Percentiles rank a stretch among this genome's conserved stretches.
Conservation (phyloP, 1,140 invertebrate genomes). For the Zaprionus davidi region DNA sequence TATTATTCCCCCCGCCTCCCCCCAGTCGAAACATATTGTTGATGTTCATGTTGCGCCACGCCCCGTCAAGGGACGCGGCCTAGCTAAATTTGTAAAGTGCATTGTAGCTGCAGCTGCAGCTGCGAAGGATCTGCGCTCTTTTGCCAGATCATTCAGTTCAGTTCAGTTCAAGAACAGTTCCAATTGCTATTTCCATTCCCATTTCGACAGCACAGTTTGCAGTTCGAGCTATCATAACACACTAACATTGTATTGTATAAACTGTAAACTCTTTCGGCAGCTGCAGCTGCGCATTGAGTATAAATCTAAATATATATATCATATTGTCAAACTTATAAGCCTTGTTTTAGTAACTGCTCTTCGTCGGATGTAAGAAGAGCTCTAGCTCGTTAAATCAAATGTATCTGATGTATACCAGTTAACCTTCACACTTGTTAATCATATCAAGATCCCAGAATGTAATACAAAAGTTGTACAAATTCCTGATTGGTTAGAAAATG, state of each 20-base stretch:
- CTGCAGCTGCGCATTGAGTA: conserved; percentile 38
- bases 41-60: conserved; percentile 3
- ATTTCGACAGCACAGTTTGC: conserved; percentile 11
- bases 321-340: conserved; percentile 34
- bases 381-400: too few relatives aligned
- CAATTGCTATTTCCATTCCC: conserved; percentile 30
- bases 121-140: conserved; percentile 1
- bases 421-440: too few relatives aligned
- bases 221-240: conserved; percentile 15
- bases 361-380: too few relatives aligned
- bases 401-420: too few relatives aligned
- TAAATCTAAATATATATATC: conserved; percentile 34
- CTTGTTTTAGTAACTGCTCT: conserved; percentile 3
- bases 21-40: conserved; percentile 1
- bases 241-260: conserved; percentile 14
- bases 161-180: neutral
- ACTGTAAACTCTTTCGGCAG: conserved; percentile 30
- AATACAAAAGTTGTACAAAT: too few relatives aligned
- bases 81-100: conserved; percentile 6
- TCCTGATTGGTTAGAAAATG: too few relatives aligned
- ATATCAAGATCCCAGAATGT: too few relatives aligned
- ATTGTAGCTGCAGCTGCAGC: conserved; percentile 16
- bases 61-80: neutral
- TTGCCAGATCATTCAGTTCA: neutral
- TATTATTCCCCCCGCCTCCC: conserved; percentile 57